Percentiles rank a stretch among this genome's conserved stretches.
phyloP scores from a whole-genome alignment of 2,797 vertebrate genomes.

The Cygnus olor region DNA sequence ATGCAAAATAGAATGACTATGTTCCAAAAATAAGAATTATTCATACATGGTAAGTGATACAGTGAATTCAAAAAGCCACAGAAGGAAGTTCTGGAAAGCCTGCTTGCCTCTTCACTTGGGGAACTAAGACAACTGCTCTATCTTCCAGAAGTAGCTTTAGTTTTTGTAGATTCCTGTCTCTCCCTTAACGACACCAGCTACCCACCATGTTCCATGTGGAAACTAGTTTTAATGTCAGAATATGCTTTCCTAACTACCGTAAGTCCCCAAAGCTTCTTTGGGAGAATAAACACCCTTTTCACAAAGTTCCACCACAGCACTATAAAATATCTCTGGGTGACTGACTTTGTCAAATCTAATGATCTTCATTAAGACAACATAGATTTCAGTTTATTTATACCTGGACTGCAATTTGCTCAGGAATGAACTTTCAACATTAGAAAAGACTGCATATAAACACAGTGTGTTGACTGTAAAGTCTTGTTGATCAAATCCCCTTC shows the following conservation, averaged over 20 bases:
- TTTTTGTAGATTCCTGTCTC: not conserved
- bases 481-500: conserved; percentile 22
- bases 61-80: not conserved
- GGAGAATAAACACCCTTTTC: not conserved
- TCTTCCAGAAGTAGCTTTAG: not conserved
- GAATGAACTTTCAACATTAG: not conserved
- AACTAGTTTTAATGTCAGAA: conserved; percentile 4
- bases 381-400: conserved; percentile 3
- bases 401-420: not conserved
- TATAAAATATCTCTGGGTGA: conserved; percentile 7
- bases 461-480: not conserved
- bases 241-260: not conserved
- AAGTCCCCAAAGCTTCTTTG: conserved; percentile 4
- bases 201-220: not conserved
- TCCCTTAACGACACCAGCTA: not conserved
- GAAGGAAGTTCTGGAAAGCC: not conserved
- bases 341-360: conserved; percentile 25
- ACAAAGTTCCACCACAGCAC: not conserved
- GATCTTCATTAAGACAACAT: not conserved
- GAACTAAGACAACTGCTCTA: rapidly evolving
- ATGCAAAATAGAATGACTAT: not conserved
- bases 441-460: not conserved
- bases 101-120: not conserved
- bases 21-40: not conserved
- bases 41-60: not conserved